Conservation (phyloP, 2,888 invertebrate genomes). For the Cordylochernes scorpioides region DNA sequence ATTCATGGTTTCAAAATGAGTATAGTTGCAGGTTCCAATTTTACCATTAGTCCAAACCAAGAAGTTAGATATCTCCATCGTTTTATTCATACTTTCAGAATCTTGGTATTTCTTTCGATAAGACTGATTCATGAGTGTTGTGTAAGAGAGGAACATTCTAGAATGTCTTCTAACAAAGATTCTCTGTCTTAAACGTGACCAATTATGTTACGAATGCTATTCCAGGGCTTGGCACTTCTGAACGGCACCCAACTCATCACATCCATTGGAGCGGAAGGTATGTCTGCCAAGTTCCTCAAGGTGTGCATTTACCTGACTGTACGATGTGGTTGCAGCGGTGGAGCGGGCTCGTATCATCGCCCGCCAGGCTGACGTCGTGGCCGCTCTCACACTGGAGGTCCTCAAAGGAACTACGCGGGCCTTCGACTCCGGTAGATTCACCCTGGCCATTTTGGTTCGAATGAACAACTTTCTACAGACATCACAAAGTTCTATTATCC, state of each 20-base stretch:
- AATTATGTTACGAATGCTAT: too few relatives aligned
- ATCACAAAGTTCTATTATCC: not conserved
- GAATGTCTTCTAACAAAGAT: too few relatives aligned
- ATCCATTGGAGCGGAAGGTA: conserved; percentile 34
- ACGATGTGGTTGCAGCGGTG: conserved; percentile 25
- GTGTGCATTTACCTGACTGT: too few relatives aligned
- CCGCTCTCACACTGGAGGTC: conserved; percentile 35
- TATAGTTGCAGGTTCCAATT: too few relatives aligned
- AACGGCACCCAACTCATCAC: conserved; percentile 40
- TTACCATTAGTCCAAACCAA: too few relatives aligned
- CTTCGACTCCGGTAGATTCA: conserved; percentile 30
- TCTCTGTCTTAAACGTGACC: too few relatives aligned
- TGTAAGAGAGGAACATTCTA: too few relatives aligned
- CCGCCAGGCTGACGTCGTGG: conserved; percentile 35
- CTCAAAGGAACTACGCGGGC: conserved; percentile 36
- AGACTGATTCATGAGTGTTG: not conserved
- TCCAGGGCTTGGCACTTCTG: conserved; percentile 32
- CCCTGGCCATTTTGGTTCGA: not conserved
- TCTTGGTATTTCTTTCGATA: too few relatives aligned
- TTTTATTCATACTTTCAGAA: too few relatives aligned
- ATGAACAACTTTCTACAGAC: not conserved
- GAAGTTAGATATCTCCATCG: too few relatives aligned
- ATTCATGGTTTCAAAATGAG: too few relatives aligned
- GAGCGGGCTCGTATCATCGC: conserved; percentile 32
- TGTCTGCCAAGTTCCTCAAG: conserved; percentile 1